phyloP scores from a whole-genome alignment of 1,140 invertebrate species.

The Platyscapa corneri region DNA sequence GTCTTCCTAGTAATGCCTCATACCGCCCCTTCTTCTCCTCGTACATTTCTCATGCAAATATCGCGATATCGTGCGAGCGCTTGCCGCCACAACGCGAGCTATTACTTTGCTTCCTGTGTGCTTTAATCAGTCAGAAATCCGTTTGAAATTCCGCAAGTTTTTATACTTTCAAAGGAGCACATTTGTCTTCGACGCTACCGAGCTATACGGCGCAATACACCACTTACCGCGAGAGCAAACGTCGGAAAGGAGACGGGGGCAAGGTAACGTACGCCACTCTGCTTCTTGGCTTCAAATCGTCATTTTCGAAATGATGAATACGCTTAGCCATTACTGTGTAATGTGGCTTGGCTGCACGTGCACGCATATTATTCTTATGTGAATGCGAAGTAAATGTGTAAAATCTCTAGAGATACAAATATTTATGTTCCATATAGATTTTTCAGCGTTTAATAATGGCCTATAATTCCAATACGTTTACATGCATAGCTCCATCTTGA shows the following conservation, averaged over 20 bases:
- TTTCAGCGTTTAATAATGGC: neutral
- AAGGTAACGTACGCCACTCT: neutral
- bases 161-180: slow-evolving; percentile 39
- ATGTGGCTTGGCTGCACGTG: neutral
- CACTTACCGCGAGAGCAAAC: neutral
- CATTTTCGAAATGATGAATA: slow-evolving; percentile 40
- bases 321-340: slow-evolving; percentile 4
- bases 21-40: slow-evolving; percentile 35
- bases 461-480: neutral
- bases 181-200: slow-evolving; percentile 23
- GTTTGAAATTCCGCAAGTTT: slow-evolving; percentile 30
- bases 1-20: slow-evolving; percentile 53
- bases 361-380: neutral
- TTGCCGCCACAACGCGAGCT: slow-evolving; percentile 22
- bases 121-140: slow-evolving; percentile 50
- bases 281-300: slow-evolving; percentile 15
- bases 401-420: neutral
- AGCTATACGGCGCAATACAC: neutral
- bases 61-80: slow-evolving; percentile 54
- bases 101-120: slow-evolving; percentile 32
- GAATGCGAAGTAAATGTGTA: neutral
- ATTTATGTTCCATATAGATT: neutral
- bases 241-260: neutral
- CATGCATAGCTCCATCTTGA: neutral
- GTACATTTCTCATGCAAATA: slow-evolving; percentile 59